A percentile compares a stretch with the other conserved stretches of the same genome.
Evolutionary conservation across 2,797 vertebrate genomes (phyloP).

Genomic region (Netta rufina): DNA sequence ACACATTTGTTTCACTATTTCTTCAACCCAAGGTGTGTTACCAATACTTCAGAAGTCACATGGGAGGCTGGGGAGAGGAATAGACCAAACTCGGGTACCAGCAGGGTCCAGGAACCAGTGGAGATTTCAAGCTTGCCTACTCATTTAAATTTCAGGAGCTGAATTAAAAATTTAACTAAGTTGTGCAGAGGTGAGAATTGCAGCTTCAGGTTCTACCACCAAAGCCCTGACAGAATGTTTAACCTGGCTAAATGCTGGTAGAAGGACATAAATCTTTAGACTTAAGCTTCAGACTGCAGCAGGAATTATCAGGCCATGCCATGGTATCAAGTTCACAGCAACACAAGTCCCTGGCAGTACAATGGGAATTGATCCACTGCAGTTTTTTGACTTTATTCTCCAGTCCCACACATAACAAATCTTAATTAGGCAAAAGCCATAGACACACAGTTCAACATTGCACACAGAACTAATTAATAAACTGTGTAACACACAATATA

Average conservation of each 20-base stretch:
- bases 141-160: not conserved
- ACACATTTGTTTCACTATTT: conserved; percentile 15
- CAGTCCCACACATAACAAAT: not conserved
- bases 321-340: not conserved
- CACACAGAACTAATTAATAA: not conserved
- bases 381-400: not conserved
- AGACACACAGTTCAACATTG: rapidly evolving
- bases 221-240: not conserved
- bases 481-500: not conserved
- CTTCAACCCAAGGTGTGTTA: not conserved
- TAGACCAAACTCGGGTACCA: not conserved
- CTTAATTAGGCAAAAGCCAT: not conserved
- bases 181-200: not conserved
- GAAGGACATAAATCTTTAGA: not conserved
- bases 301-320: not conserved
- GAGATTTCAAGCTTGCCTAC: not conserved
- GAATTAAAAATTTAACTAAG: not conserved
- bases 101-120: not conserved
- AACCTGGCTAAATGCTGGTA: not conserved
- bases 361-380: not conserved
- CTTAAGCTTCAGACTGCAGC: too few relatives aligned
- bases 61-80: not conserved
- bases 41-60: not conserved
- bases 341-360: not conserved
- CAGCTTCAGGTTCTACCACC: not conserved